Base-by-base conservation (phyloP, 2,888 invertebrate genomes). In the Julus scandinavius region DNA sequence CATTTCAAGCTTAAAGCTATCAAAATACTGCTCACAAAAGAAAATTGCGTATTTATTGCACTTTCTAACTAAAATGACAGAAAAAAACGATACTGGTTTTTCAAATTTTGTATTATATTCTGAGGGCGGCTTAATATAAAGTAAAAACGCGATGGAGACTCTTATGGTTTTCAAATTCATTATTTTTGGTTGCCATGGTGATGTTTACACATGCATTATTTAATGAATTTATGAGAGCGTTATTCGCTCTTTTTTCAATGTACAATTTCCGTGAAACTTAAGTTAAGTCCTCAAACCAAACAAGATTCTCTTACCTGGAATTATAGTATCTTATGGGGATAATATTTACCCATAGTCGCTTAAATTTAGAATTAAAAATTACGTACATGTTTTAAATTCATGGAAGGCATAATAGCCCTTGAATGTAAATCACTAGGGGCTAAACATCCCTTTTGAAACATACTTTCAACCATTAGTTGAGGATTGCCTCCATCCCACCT, bases 161-260 rank as follows among this genome's bases (percentile, higher is more conserved):
- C n/a, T 15, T 58, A 58, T 5, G 58, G 17, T 58, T n/a, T 58
- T 58, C 9, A 29, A 29, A n/a, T 72, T 29, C 29, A 29, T 72
- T 72, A 72, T n/a, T 72, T 29, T 72, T 29, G 20, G 72, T 72
- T 29, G 72, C 9, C 72, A 72, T 72, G 72, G 72, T 20, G 72
- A 72, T 20, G 72, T 72, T 72, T 72, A 29, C 20, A 72, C 20
- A 72, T 72, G 29, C 72, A 29, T 72, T 72, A 72, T 72, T 29
- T n/a, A 72, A 72, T 72, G 7, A 6, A 72, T 29, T 5, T 72
- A 6, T 29, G n/a, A 29, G 72, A 72, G 63, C 63, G 72, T 72
- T 72, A 29, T 20, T 72, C 72, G 29, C 72, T 20, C 20, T 72
- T 72, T 72, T 72, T 17, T 72, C 72, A 20, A 29, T 17, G 20